Base-by-base conservation (phyloP, 2,113 vertebrate genomes). In the Oostethus manadensis region DNA sequence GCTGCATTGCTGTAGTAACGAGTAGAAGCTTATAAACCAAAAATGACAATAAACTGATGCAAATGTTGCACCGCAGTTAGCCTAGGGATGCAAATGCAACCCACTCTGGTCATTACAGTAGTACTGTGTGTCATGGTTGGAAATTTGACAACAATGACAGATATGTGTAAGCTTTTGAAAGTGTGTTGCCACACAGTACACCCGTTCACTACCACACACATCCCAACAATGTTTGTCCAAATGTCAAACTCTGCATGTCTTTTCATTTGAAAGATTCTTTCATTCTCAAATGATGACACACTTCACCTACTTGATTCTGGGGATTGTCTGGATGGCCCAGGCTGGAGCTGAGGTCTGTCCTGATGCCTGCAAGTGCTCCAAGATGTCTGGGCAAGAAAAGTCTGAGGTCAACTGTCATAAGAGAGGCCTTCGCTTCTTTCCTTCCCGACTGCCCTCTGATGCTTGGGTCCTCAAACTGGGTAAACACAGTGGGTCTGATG, bases 381-480 rank as follows among this genome's bases (percentile, higher is more conserved):
- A 60, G 45, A 89, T 71, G 55, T 59, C 76, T 0, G 44, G 68
- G 14, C 20, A 53, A 40, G 78, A 88, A 26, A 86, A 68, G 62
- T 83, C 83, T 15, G 88, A 89, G 64, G 86, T 91, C 60, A 86
- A 86, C 74, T 90, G 90, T 71, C 83, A 85, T 45, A 88, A 82
- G 70, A 82, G 13, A 21, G 81, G 83, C 0, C 80, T 91, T 57
- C 62, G 43, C 21, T 10, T 48, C 8, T 84, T 91, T 47, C 89
- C 89, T n/a, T 56, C 80, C 9, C 53, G 64, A 8, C 78, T 91
- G 33, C 88, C 89, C 13, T 44, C 64, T 21, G 86, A 92, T 51
- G 56, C 84, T 13, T 89, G 88, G 89, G 79, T 89, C 53, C 60
- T 92, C 29, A 89, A 90, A 72, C 72, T 92, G 56, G 88, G 88